phyloP scores from a whole-genome alignment of 2,113 vertebrate genomes.

The Pitta sordida region DNA sequence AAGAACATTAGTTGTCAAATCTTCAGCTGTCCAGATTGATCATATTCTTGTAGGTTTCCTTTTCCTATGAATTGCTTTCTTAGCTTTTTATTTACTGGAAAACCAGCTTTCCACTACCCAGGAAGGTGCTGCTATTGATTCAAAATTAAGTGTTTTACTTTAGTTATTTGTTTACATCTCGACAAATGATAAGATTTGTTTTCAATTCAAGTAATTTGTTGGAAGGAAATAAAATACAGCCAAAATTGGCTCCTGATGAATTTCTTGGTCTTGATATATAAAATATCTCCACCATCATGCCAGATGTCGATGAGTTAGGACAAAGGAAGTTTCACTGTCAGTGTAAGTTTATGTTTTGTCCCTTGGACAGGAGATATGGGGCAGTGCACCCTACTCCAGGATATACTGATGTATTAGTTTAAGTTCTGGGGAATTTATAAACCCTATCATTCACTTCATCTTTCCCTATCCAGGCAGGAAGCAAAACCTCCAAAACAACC shows the following conservation, averaged over 20 bases:
- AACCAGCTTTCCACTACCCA: not conserved
- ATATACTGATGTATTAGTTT: not conserved
- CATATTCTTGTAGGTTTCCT: not conserved
- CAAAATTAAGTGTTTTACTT: not conserved
- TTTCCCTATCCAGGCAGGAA: not conserved
- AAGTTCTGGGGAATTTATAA: not conserved
- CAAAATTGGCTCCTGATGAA: not conserved
- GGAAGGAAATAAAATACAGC: not conserved
- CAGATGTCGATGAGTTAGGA: not conserved
- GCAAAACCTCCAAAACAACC: not conserved
- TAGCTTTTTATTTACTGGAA: not conserved
- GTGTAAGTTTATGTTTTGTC: not conserved
- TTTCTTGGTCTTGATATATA: not conserved
- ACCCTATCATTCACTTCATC: not conserved
- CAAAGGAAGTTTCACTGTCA: fast-evolving
- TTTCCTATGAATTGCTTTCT: not conserved
- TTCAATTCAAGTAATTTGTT: not conserved
- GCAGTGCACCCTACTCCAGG: not conserved
- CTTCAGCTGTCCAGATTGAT: not conserved
- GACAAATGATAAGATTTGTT: not conserved
- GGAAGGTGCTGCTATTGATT: not conserved
- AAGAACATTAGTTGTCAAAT: not conserved
- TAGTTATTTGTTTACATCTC: not conserved
- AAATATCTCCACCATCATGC: not conserved
- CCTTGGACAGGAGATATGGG: not conserved